A percentile compares a stretch with the other conserved stretches of the same genome.
Evolutionary conservation across 35 echinoderm and acorn worm species (phyloP).

Genomic region (Apostichopus californicus): DNA sequence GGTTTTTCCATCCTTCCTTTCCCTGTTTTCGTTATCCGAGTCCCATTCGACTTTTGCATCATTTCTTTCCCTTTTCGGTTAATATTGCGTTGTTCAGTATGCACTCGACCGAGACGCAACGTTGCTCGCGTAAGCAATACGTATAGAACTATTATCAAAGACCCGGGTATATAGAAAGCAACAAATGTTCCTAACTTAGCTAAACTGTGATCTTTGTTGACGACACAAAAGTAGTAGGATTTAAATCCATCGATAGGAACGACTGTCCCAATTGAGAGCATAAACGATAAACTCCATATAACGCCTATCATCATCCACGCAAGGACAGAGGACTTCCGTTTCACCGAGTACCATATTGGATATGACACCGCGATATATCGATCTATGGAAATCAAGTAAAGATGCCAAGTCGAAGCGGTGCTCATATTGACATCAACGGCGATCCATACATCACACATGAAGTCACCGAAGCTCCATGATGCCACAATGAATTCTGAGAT

Average conservation of each 20-base stretch:
- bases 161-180: too few species aligned
- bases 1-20: too few species aligned
- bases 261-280: slow-evolving; percentile 59
- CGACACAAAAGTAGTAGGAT: slow-evolving; percentile 16
- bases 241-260: slow-evolving; percentile 54
- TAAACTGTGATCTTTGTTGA: slow-evolving; percentile 51
- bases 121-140: too few species aligned
- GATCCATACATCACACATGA: slow-evolving; percentile 72
- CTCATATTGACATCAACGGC: slow-evolving; percentile 67
- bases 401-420: slow-evolving; percentile 78
- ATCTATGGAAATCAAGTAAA: slow-evolving; percentile 77
- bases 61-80: too few species aligned
- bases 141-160: too few species aligned
- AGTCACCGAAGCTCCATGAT: slow-evolving; percentile 56
- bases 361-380: slow-evolving; percentile 75
- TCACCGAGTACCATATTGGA: slow-evolving; percentile 75
- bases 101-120: too few species aligned
- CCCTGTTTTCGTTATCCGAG: too few species aligned
- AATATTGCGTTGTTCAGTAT: too few species aligned
- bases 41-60: too few species aligned
- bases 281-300: slow-evolving; percentile 65
- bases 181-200: background rate
- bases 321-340: slow-evolving; percentile 53
- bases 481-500: slow-evolving; percentile 52
- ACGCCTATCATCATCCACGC: slow-evolving; percentile 52